Base-by-base conservation (phyloP, 2,797 vertebrate genomes). In the Australoheros facetus region DNA sequence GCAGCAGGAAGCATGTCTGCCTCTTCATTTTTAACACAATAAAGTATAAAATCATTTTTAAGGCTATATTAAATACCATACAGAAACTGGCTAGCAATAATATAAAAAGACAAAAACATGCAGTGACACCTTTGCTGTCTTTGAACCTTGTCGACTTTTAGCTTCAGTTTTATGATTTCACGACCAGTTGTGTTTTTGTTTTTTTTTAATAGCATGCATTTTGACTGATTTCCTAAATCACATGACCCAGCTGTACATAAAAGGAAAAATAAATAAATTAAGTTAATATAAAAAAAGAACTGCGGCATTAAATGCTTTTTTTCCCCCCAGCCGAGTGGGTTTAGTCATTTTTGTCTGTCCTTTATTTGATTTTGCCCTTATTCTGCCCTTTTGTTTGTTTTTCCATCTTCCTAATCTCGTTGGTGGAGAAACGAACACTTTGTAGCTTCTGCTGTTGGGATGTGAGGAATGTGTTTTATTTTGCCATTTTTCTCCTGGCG, bases 301-400 rank as follows among this genome's bases (percentile, higher is more conserved):
- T 11, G 70, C 23, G 54, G 53, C 32, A 64, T 28, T 17, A 71
- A 48, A 60, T 75, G 6, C 8, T 16, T 42, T 14, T 4, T 4
- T 26, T 26, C 28, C 56, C 16, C 17, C 16, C 34, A 75, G 4
- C 53, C 11, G 17, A 70, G 73, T 72, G 19, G 56, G 57, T 80
- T 84, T 11, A 73, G 56, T 59, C 71, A 45, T 71, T 64, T 84
- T 73, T 26, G 34, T 75, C 26, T 70, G 55, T 60, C 16, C 34
- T 69, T 70, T 23, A 48, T 81, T 73, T 56, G 62, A 81, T 71
- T 81, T 77, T 74, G 64, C 77, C 64, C 77, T 73, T 12, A 7
- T 48, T 66, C 62, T 82, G 82, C 57, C 45, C 34, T 78, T 73
- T 69, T 42, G 37, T 71, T 72, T 21, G 10, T 58, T 60, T 57